These are phyloP conservation scores for Peucedramus taeniatus DNA, from an alignment of 2,113 vertebrate species.

Conservation along the genomic window DNA sequence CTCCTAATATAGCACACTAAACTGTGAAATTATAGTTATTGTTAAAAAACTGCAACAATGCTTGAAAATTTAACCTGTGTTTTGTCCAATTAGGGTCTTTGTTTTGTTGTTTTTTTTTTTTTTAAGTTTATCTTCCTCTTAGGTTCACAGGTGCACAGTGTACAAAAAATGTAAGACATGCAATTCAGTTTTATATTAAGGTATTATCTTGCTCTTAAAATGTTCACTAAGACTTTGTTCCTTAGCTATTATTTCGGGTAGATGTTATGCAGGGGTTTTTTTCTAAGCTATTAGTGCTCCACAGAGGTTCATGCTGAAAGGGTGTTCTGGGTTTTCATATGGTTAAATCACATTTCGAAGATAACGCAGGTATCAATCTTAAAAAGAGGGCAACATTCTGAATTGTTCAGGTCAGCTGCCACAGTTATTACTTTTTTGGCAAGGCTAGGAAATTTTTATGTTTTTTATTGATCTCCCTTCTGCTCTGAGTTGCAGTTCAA, in stretches of 20 bases:
- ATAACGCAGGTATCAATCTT: neutral
- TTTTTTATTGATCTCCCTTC: neutral
- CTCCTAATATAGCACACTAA: neutral
- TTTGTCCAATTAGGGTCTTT: neutral
- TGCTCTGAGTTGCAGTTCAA: neutral
- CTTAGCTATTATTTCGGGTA: neutral
- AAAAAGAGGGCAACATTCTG: neutral
- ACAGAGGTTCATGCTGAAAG: neutral
- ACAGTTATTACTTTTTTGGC: conserved; percentile 9
- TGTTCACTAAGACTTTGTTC: neutral
- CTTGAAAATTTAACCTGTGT: neutral
- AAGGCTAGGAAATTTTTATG: conserved; percentile 6
- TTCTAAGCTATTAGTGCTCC: neutral
- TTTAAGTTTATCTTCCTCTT: neutral
- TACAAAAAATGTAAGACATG: neutral
- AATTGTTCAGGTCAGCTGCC: neutral
- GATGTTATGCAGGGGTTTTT: neutral
- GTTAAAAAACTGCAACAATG: neutral
- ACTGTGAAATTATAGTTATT: neutral
- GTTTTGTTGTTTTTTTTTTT: too few species aligned
- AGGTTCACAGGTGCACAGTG: neutral
- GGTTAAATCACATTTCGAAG: neutral
- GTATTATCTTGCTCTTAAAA: neutral
- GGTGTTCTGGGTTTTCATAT: neutral
- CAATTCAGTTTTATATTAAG: neutral